Percentiles rank a stretch among this genome's conserved stretches.
These are phyloP conservation scores for Trematomus loennbergii DNA, from an alignment of 2,113 vertebrate genomes.

Conservation along the genomic window DNA sequence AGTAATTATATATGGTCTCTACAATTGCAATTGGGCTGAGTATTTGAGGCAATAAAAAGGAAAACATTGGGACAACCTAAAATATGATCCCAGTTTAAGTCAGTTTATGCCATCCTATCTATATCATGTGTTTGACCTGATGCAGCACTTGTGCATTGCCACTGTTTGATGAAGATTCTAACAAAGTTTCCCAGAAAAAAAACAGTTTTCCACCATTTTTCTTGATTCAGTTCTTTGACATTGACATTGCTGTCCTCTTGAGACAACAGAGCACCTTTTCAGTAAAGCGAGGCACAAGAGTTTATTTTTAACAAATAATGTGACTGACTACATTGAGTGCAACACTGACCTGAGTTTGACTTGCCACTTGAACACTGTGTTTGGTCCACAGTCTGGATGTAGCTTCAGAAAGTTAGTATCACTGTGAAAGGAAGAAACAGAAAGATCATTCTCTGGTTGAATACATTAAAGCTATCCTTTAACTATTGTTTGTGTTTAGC, in stretches of 20 bases:
- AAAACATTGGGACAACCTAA: neutral
- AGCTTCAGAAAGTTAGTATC: slow-evolving; percentile 92
- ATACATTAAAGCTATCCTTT: accelerated
- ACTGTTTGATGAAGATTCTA: neutral
- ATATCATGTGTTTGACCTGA: neutral
- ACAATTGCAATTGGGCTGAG: neutral
- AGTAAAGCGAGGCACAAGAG: too few species aligned
- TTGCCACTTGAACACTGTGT: slow-evolving; percentile 97
- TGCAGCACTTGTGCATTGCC: neutral
- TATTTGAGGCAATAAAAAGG: neutral
- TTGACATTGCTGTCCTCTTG: too few species aligned
- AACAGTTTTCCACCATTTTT: too few species aligned
- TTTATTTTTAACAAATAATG: neutral
- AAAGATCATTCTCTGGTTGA: neutral
- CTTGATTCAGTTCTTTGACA: too few species aligned
- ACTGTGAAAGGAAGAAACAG: slow-evolving; percentile 70
- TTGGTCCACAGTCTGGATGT: slow-evolving; percentile 91
- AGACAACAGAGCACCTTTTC: too few species aligned
- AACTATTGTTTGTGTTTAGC: too few species aligned
- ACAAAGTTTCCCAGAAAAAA: too few species aligned
- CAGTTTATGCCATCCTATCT: too few species aligned
- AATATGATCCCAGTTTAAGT: neutral
- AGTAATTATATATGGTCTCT: neutral
- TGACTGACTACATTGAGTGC: neutral
- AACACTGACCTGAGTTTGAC: slow-evolving; percentile 92